Evolutionary conservation across 2,888 invertebrate species (phyloP).

Genomic region (Tetranychus truncatus): DNA sequence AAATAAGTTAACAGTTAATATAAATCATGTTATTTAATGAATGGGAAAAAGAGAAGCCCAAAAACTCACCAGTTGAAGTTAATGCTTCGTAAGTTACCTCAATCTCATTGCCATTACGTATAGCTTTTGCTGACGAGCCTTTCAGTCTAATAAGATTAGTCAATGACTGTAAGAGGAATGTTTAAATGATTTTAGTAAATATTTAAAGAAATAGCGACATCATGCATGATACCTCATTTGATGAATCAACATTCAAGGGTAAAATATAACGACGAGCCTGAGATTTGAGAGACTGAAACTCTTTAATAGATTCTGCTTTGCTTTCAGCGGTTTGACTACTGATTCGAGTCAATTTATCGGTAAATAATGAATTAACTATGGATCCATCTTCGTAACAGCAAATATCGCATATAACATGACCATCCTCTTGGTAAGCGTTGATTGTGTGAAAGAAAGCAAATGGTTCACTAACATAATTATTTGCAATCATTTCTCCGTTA

Average conservation of each 20-base stretch:
- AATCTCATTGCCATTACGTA: not conserved
- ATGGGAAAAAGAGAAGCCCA: not conserved
- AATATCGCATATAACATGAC: conserved; percentile 53
- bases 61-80: not conserved
- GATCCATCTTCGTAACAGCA: conserved; percentile 63
- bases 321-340: not conserved
- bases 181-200: not conserved
- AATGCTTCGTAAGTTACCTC: not conserved
- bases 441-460: conserved; percentile 63
- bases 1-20: not conserved
- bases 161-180: not conserved
- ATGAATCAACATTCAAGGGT: conserved; percentile 2
- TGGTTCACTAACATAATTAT: conserved; percentile 38
- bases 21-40: not conserved
- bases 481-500: conserved; percentile 23
- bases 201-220: too few relatives aligned
- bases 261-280: conserved; percentile 10
- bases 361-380: conserved; percentile 39
- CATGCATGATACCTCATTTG: not conserved
- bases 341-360: not conserved
- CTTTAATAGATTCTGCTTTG: not conserved
- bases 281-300: not conserved
- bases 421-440: conserved; percentile 56
- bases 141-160: not conserved
- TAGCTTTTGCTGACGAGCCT: not conserved